Percentiles rank a stretch among this genome's conserved stretches.
These are phyloP conservation scores for Thymelicus lineola DNA, from an alignment of 2,888 invertebrate species.

Conservation along the genomic window DNA sequence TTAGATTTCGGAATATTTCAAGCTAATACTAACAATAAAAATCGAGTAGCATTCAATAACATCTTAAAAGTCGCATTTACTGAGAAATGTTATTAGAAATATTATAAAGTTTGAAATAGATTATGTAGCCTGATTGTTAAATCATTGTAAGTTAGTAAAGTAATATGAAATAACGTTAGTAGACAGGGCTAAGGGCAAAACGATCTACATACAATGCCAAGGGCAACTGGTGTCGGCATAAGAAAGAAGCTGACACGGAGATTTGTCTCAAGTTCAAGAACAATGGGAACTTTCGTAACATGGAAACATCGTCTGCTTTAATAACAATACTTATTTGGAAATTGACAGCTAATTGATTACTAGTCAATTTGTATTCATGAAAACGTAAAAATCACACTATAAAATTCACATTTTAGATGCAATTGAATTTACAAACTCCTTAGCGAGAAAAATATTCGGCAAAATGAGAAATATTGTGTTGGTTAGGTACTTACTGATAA, in stretches of 20 bases:
- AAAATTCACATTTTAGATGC: too few relatives aligned
- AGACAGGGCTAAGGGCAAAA: not conserved
- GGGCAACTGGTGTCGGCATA: slow-evolving; percentile 35
- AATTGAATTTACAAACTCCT: too few relatives aligned
- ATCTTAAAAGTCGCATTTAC: not conserved
- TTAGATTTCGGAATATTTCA: too few relatives aligned
- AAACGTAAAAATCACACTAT: too few relatives aligned
- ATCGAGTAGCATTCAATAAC: not conserved
- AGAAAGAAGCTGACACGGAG: slow-evolving; percentile 21
- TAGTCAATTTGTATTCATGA: too few relatives aligned
- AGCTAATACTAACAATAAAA: not conserved
- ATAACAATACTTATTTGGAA: too few relatives aligned
- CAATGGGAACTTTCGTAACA: slow-evolving; percentile 25
- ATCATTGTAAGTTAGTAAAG: not conserved
- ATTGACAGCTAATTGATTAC: too few relatives aligned
- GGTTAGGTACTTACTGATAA: too few relatives aligned
- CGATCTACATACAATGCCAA: slow-evolving; percentile 39
- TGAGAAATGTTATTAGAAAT: too few relatives aligned
- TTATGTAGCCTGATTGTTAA: not conserved
- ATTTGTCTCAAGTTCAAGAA: slow-evolving; percentile 36
- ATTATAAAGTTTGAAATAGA: too few relatives aligned
- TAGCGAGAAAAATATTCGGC: too few relatives aligned
- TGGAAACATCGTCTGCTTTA: not conserved
- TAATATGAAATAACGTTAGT: not conserved
- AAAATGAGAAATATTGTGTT: too few relatives aligned